Evolutionary conservation across 2,113 vertebrate genomes (phyloP).

Genomic region (Perccottus glenii): DNA sequence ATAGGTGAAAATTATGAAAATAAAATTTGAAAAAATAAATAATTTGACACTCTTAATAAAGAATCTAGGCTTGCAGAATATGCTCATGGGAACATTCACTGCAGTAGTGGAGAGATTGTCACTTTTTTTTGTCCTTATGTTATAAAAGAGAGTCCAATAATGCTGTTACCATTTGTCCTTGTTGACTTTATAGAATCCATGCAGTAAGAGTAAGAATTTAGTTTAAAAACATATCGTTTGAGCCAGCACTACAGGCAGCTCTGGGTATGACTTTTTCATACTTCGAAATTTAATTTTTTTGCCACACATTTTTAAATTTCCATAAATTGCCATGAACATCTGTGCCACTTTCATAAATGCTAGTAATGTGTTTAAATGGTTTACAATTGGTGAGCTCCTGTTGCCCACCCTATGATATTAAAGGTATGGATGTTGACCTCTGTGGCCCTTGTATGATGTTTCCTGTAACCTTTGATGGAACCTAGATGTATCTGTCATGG

Average conservation of each 20-base stretch:
- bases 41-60: constrained; percentile 15
- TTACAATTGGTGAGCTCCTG: constrained; percentile 72
- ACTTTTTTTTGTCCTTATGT: constrained; percentile 54
- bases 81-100: not conserved
- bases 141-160: constrained; percentile 43
- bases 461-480: constrained; percentile 71
- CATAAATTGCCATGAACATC: constrained; percentile 43
- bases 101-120: constrained; percentile 13
- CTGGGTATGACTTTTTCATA: constrained; percentile 47
- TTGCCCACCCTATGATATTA: constrained; percentile 72
- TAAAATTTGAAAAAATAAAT: not conserved
- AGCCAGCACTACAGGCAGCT: constrained; percentile 61
- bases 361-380: constrained; percentile 72
- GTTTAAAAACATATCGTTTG: constrained; percentile 42
- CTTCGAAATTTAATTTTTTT: constrained; percentile 48
- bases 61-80: constrained; percentile 12
- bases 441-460: constrained; percentile 74
- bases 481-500: constrained; percentile 75
- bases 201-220: constrained; percentile 39
- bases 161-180: constrained; percentile 58
- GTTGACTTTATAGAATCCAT: constrained; percentile 38
- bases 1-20: constrained; percentile 10
- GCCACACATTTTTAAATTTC: constrained; percentile 40
- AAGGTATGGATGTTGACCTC: constrained; percentile 78
- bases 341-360: constrained; percentile 57